Conservation (phyloP, 2,113 vertebrate species). For the Poecilia latipinna region DNA sequence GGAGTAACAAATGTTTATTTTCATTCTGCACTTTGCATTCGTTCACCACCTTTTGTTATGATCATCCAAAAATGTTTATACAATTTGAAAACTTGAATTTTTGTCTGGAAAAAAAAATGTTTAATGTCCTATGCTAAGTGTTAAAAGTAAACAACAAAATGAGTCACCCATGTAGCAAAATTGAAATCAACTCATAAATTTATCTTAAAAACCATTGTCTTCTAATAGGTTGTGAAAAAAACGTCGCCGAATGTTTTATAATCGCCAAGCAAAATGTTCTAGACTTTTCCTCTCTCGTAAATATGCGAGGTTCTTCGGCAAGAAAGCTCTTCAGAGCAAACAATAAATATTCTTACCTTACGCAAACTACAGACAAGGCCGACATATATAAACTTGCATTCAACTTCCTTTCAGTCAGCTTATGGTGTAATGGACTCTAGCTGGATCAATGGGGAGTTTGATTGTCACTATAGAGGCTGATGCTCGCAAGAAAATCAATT, state of each 20-base stretch:
- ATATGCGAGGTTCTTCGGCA: not conserved
- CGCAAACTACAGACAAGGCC: not conserved
- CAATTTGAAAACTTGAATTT: no score
- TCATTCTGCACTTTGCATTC: not conserved
- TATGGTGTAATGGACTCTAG: not conserved
- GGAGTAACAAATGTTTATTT: not conserved
- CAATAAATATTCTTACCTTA: not conserved
- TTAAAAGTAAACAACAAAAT: no score
- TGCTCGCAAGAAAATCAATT: not conserved
- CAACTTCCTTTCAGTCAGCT: not conserved
- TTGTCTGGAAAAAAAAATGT: no score
- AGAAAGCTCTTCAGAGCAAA: not conserved
- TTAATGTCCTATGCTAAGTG: no score
- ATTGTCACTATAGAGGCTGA: not conserved
- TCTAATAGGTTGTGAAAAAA: not conserved
- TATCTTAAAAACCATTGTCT: conserved; percentile 18
- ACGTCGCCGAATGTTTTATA: not conserved
- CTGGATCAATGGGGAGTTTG: not conserved
- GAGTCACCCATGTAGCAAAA: no score
- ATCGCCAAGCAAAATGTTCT: not conserved
- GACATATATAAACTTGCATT: not conserved
- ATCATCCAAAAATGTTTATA: not conserved
- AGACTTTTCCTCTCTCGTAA: not conserved
- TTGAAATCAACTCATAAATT: not conserved
- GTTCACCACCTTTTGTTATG: no score